These are phyloP conservation scores for Drosophila ficusphila DNA, from an alignment of 1,140 invertebrate genomes.

Conservation along the genomic window DNA sequence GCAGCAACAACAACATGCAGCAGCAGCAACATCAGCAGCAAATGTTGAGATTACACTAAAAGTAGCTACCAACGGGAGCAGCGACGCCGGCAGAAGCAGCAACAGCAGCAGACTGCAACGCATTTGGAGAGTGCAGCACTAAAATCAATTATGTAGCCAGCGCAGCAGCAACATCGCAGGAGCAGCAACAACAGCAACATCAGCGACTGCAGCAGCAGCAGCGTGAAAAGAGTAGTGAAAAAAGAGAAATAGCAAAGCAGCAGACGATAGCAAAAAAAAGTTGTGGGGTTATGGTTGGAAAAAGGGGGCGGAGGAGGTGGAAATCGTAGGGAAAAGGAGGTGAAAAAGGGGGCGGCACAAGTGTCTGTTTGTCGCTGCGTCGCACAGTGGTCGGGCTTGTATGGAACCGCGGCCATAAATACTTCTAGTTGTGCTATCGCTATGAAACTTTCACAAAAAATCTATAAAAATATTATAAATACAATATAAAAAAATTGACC, in stretches of 20 bases:
- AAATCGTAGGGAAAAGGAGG: too few relatives aligned
- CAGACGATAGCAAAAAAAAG: constrained; percentile 39
- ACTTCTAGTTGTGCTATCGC: too few relatives aligned
- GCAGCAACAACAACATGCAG: constrained; percentile 38
- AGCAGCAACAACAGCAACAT: constrained; percentile 40
- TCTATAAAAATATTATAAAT: too few relatives aligned
- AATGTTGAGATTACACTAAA: constrained; percentile 80
- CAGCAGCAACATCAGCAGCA: constrained; percentile 48
- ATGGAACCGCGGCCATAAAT: too few relatives aligned
- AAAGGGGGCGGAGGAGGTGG: background rate
- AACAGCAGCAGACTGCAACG: constrained; percentile 35
- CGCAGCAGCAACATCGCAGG: constrained; percentile 51
- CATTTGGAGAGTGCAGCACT: constrained; percentile 71
- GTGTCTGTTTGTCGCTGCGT: constrained; percentile 47
- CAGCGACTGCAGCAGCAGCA: constrained; percentile 45
- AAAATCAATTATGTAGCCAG: constrained; percentile 81
- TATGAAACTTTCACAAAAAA: too few relatives aligned
- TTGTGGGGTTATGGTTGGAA: constrained; percentile 1
- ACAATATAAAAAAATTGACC: too few relatives aligned
- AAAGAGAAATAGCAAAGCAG: constrained; percentile 66
- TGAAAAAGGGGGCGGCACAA: constrained; percentile 26
- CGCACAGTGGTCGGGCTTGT: too few relatives aligned
- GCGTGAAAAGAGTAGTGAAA: constrained; percentile 79
- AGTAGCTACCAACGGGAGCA: constrained; percentile 65
- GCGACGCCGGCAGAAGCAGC: constrained; percentile 33